Evolutionary conservation across 2,113 vertebrate genomes (phyloP).

Genomic region (Pristiophorus japonicus): DNA sequence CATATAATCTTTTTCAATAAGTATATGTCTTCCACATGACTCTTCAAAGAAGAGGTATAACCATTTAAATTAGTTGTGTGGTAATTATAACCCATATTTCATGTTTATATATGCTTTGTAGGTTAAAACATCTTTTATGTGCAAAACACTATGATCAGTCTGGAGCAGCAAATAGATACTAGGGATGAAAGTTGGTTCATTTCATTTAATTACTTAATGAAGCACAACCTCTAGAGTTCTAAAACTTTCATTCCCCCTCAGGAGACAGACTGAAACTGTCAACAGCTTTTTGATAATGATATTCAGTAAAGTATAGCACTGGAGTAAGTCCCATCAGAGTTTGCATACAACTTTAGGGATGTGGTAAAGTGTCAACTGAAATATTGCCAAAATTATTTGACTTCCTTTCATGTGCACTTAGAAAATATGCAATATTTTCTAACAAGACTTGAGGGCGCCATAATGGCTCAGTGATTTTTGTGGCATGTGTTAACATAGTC

Average conservation of each 20-base stretch:
- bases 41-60: constrained; percentile 25
- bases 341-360: constrained; percentile 46
- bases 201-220: constrained; percentile 34
- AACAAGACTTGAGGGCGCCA: background rate
- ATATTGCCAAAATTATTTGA: constrained; percentile 52
- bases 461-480: background rate
- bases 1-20: constrained; percentile 32
- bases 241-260: constrained; percentile 15
- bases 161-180: constrained; percentile 22
- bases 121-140: constrained; percentile 32
- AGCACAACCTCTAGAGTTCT: constrained; percentile 20
- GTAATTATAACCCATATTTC: constrained; percentile 23
- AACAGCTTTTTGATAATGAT: constrained; percentile 6
- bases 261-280: constrained; percentile 26
- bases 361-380: constrained; percentile 51
- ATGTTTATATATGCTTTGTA: constrained; percentile 23
- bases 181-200: constrained; percentile 24
- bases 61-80: constrained; percentile 29
- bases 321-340: constrained; percentile 4
- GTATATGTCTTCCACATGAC: constrained; percentile 15
- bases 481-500: background rate
- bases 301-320: background rate
- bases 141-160: constrained; percentile 29
- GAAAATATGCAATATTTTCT: background rate
- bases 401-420: constrained; percentile 52